Evolutionary conservation across 2,113 vertebrate genomes (phyloP), one percentile per base, ranked within the genome.

Genomic region (Vulpes vulpes): DNA sequence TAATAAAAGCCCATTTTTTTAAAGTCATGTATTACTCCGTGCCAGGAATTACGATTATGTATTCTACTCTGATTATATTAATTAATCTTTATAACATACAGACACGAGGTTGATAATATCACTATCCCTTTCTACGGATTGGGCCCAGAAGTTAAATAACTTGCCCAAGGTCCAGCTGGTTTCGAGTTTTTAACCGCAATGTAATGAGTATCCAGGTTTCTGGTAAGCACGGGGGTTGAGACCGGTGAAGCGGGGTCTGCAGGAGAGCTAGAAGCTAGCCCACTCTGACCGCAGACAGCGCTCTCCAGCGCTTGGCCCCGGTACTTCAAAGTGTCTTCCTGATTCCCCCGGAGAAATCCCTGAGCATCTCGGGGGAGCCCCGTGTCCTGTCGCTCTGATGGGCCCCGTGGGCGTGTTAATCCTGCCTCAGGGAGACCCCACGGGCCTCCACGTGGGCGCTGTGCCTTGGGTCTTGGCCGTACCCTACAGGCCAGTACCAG

Each of bases 31-130:
- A 17, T 69, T 78, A 11, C 5, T 55, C 15, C 22, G 49, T 64
- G 86, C 9, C 49, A 71, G 43, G 69, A 97, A 55, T 38, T 73
- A 3, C 5, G n/a, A 35, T 25, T 67, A 49, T 27, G 2, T 1
- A 1, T 84, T 95, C 89, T 89, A 95, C 57, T 93, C 57, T 91
- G 81, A 69, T 55, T 88, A 27, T 60, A 69, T 78, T 59, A 85
- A 76, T 89, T 53, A 64, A 67, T 95, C 27, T 76, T 64, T 53
- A 43, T 71, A 91, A 49, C 27, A 43, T 62, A n/a, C 14, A 60
- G 19, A 53, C 27, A 16, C 12, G 1, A 85, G 9, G 5, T 74
- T 91, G 93, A 9, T n/a, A 22, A 17, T 38, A 27, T 25, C 49
- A 76, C 53, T 60, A 35, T 69, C n/a, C 43, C 25, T 9, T 64